Base-by-base conservation (phyloP, 2,888 invertebrate species). In the Cybosia mesomella region DNA sequence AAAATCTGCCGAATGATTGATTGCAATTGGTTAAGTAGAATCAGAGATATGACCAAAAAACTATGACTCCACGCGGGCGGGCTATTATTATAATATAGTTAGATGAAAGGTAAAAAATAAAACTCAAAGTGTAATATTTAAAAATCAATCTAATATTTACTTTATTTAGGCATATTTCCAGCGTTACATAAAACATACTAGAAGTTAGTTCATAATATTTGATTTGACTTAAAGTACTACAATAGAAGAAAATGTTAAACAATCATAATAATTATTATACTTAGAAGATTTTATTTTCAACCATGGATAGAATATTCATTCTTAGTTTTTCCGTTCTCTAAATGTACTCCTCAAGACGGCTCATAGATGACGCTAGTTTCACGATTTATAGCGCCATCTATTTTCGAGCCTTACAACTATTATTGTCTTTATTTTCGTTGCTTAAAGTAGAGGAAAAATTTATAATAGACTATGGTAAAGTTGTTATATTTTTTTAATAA, bases 81-180 rank as follows among this genome's bases (percentile, higher is more conserved):
- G n/a, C n/a, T n/a, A n/a, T n/a, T n/a, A n/a, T n/a, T n/a, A n/a
- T n/a, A n/a, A n/a, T n/a, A n/a, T n/a, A n/a, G n/a, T n/a, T n/a
- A n/a, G n/a, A n/a, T n/a, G n/a, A n/a, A n/a, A n/a, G n/a, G n/a
- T n/a, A n/a, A n/a, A 13, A 67, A 82, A 83, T 83, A 72, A 85
- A 83, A 84, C 24, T 28, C n/a, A 9, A 79, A 65, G 39, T 28
- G 28, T 9, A n/a, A 61, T 64, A 73, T 59, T 61, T 83, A 86
- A 83, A 90, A 91, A 90, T 82, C 82, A 87, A 88, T 89, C 90
- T 89, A 84, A 73, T 76, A 70, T 63, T 80, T 75, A 75, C 73
- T 86, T 87, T 86, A 87, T 87, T 92, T 87, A 91, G 92, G 92
- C 93, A 87, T 89, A 77, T 87, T 85, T 82, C 79, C 89, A 92